Evolutionary conservation across 2,888 invertebrate species (phyloP).

Genomic region (Stenodema calcarata): DNA sequence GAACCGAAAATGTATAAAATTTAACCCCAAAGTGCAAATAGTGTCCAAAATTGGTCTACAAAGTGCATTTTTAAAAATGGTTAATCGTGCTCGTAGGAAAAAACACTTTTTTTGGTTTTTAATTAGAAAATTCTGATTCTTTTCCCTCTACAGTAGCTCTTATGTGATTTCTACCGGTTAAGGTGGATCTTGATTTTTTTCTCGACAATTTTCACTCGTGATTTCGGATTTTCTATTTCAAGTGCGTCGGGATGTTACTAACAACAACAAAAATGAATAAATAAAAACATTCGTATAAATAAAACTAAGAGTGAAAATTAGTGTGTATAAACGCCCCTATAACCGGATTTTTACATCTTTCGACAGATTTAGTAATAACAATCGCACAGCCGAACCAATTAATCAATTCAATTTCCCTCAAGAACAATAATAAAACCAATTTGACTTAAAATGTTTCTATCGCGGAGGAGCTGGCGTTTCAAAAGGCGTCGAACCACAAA

Average conservation of each 20-base stretch:
- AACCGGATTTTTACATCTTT: not conserved
- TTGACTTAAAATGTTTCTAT: not conserved
- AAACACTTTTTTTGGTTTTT: not conserved
- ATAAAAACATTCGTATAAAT: no score
- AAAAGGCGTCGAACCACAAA: no score
- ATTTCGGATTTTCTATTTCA: not conserved
- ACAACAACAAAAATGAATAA: not conserved
- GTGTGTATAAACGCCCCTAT: no score
- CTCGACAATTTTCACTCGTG: not conserved
- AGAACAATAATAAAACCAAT: not conserved
- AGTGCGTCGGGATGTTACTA: not conserved
- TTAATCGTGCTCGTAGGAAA: not conserved
- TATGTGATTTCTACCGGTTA: slow-evolving; percentile 4
- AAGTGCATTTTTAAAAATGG: not conserved
- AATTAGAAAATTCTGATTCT: not conserved
- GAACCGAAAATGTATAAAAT: no score
- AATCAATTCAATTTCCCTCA: not conserved
- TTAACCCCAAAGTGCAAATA: not conserved
- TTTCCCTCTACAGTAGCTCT: slow-evolving; percentile 1
- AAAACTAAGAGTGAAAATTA: no score
- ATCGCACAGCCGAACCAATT: slow-evolving; percentile 15
- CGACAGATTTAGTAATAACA: not conserved
- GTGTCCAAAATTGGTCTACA: not conserved
- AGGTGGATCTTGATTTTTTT: not conserved
- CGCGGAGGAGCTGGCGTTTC: no score